phyloP scores from a whole-genome alignment of 2,113 vertebrate genomes.

The Oncorhynchus tshawytscha region DNA sequence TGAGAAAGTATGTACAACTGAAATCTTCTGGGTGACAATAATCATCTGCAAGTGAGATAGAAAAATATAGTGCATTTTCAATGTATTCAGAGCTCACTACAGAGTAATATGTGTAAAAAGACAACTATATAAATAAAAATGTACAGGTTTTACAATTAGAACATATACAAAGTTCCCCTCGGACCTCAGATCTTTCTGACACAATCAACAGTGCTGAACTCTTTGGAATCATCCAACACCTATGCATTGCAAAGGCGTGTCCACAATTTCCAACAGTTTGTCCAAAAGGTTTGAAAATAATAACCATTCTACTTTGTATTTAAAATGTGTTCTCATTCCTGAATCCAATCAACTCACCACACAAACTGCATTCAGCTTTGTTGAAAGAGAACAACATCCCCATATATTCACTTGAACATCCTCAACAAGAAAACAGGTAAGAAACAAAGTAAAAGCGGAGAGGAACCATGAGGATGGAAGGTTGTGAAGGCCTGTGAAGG shows the following conservation, averaged over 20 bases:
- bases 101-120: constrained; percentile 92
- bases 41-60: constrained; percentile 94
- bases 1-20: constrained; percentile 96
- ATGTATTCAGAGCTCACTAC: constrained; percentile 98
- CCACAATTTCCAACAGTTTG: constrained; percentile 73
- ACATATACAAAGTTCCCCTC: constrained; percentile 90
- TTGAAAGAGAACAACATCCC: constrained; percentile 33
- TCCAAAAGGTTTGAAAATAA: constrained; percentile 60
- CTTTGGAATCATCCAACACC: constrained; percentile 90
- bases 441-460: constrained; percentile 35
- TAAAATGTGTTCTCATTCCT: constrained; percentile 35
- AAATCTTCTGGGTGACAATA: constrained; percentile 91
- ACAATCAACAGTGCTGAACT: constrained; percentile 88
- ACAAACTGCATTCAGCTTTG: constrained; percentile 21
- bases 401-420: constrained; percentile 32
- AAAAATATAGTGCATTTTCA: constrained; percentile 99
- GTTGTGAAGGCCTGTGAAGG: constrained; percentile 35
- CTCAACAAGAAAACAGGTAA: constrained; percentile 37
- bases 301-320: constrained; percentile 19
- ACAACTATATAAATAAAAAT: constrained; percentile 98
- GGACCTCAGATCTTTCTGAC: constrained; percentile 81
- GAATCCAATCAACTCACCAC: constrained; percentile 30
- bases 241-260: constrained; percentile 68
- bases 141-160: constrained; percentile 98
- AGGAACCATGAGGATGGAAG: not conserved